phyloP scores from a whole-genome alignment of 2,888 invertebrate species.

The Drosophila leonis region DNA sequence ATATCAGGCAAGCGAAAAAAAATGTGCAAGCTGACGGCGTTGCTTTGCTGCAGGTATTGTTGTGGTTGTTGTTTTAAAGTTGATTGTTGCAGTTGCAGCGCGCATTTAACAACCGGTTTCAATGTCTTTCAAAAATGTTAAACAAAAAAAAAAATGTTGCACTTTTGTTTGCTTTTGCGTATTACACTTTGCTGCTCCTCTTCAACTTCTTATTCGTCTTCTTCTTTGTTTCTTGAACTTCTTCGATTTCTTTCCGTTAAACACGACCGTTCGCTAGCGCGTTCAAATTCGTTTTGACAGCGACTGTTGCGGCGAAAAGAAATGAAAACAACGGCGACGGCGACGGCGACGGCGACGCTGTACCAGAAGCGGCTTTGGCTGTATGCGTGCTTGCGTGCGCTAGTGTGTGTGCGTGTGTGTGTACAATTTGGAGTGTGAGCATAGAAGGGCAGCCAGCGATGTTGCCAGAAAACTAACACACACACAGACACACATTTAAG shows the following conservation, averaged over 20 bases:
- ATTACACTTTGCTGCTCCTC: constrained; percentile 51
- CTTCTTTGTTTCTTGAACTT: constrained; percentile 22
- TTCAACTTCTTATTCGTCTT: constrained; percentile 33
- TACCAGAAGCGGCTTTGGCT: constrained; percentile 37
- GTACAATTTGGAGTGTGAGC: constrained; percentile 36
- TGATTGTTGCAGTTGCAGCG: constrained; percentile 51
- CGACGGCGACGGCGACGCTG: constrained; percentile 13
- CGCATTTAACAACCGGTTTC: constrained; percentile 72
- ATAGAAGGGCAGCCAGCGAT: constrained; percentile 41
- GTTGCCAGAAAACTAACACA: constrained; percentile 55
- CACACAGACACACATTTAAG: constrained; percentile 19
- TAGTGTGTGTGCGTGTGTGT: constrained; percentile 9
- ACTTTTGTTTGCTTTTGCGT: constrained; percentile 53
- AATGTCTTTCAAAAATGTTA: constrained; percentile 22
- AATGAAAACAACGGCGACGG: constrained; percentile 53
- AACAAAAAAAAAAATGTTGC: constrained; percentile 38
- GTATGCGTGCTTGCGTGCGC: constrained; percentile 11
- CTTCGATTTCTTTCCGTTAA: constrained; percentile 46
- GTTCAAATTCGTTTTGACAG: constrained; percentile 76
- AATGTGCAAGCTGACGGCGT: constrained; percentile 52
- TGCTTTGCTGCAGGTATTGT: constrained; percentile 43
- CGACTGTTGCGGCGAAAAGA: constrained; percentile 46
- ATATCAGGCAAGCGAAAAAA: constrained; percentile 49
- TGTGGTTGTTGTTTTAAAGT: constrained; percentile 31
- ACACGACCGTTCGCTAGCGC: constrained; percentile 72